Conservation (phyloP, 2,113 vertebrate genomes). For the Trichechus manatus region DNA sequence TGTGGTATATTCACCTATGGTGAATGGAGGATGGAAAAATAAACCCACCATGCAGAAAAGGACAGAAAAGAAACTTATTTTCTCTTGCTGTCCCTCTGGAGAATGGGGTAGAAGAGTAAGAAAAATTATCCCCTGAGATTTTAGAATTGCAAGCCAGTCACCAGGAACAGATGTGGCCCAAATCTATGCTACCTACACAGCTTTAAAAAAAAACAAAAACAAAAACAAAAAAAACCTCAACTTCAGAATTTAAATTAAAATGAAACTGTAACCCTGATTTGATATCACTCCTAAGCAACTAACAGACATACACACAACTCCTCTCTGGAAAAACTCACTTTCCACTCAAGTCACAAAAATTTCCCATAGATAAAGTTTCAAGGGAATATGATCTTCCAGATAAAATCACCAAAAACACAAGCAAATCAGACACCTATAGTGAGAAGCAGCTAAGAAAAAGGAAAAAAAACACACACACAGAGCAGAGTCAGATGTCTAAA, state of each 20-base stretch:
- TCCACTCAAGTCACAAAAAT: constrained; percentile 1
- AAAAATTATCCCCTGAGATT: background rate
- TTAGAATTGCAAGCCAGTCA: background rate
- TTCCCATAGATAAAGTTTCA: constrained; percentile 8
- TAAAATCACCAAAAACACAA: constrained; percentile 38
- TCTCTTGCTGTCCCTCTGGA: background rate
- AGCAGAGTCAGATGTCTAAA: background rate
- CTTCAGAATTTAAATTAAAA: constrained; percentile 44
- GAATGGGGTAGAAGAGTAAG: background rate
- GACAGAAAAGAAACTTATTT: background rate
- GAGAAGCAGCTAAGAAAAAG: background rate
- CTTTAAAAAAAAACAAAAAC: background rate
- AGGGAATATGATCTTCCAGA: constrained; percentile 30
- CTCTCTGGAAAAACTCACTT: constrained; percentile 23
- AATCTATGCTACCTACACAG: background rate
- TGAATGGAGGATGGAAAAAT: background rate
- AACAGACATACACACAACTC: constrained; percentile 11
- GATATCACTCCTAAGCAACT: background rate
- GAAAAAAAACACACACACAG: background rate
- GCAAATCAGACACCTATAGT: background rate
- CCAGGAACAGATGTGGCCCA: background rate
- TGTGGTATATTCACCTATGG: background rate
- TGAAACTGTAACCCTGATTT: background rate
- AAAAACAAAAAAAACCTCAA: too few species aligned
- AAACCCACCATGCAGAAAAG: background rate